Base-by-base conservation (phyloP, 2,113 vertebrate species). In the Columbina picui region DNA sequence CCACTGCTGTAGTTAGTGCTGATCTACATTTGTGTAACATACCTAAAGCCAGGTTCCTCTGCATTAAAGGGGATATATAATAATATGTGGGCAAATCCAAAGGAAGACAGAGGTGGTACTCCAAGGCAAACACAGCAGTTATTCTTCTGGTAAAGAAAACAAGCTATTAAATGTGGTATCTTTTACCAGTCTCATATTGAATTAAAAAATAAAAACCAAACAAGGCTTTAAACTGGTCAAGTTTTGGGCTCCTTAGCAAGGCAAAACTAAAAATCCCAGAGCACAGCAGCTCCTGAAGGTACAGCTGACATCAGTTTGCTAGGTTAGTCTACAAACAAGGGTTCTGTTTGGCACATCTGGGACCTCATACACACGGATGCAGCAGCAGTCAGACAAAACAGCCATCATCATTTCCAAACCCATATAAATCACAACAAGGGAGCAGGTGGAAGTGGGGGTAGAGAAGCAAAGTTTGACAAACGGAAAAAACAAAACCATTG, bases 401-500 rank as follows among this genome's bases (percentile, higher is more conserved):
- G 39, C 55, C 61, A 52, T 77, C 79, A 82, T 91, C 94, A 92
- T 85, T 77, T 92, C 94, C 61, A 90, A 90, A 87, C 38, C 78
- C 87, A 50, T 77, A 94, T 64, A 97, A 94, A 97, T 90, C 81
- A 96, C 89, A 95, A 65, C 38, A 82, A 84, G 93, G 84, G 71
- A 94, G 73, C 75, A 79, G 85, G 2, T 85, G 87, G 79, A 94
- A 96, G 84, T 4, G 0, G 49, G 69, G 63, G 74, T 32, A 87
- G 85, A 60, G 70, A 74, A 38, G 32, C 74, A 49, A 17, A 79
- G 36, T 92, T 74, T 94, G 69, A 94, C 81, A 96, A 94, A 87
- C 83, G 93, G 97, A 96, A 97, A 96, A 90, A 63, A 92, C 32
- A 71, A 75, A 89, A 88, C 26, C 78, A 73, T 20, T 93, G 93